Percentiles rank a stretch among this genome's conserved stretches.
These are phyloP conservation scores for Corythornis leucogaster DNA, from an alignment of 2,797 vertebrate species.

Conservation along the genomic window DNA sequence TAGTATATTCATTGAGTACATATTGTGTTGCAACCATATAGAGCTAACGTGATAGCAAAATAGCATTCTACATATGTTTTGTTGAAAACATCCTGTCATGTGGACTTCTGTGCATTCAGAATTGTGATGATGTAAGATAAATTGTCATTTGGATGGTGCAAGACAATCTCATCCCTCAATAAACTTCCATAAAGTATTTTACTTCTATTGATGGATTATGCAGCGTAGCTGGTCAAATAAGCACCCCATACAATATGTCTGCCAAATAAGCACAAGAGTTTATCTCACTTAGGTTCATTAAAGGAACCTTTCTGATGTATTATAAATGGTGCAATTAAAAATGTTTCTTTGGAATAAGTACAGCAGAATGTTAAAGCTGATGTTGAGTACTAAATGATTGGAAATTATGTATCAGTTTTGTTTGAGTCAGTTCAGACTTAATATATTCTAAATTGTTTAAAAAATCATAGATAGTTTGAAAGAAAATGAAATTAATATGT, in stretches of 20 bases:
- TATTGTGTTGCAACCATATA: constrained; percentile 38
- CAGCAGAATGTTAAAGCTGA: constrained; percentile 34
- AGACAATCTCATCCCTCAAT: constrained; percentile 57
- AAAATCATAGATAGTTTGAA: constrained; percentile 33
- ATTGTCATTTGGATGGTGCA: constrained; percentile 25
- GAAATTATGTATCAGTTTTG: constrained; percentile 52
- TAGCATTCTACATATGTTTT: constrained; percentile 1
- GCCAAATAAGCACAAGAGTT: constrained; percentile 56
- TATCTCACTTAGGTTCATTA: constrained; percentile 25
- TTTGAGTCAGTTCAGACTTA: constrained; percentile 38
- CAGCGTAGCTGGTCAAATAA: constrained; percentile 16
- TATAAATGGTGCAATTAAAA: constrained; percentile 49
- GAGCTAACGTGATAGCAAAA: not conserved
- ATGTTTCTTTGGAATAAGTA: constrained; percentile 50
- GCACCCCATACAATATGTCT: not conserved
- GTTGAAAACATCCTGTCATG: constrained; percentile 44
- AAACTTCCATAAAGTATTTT: constrained; percentile 7
- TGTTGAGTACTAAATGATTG: constrained; percentile 41
- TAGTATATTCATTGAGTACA: constrained; percentile 15
- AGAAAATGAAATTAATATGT: constrained; percentile 53
- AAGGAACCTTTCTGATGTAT: constrained; percentile 40
- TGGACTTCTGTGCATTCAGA: constrained; percentile 51
- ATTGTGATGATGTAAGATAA: constrained; percentile 70
- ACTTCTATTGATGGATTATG: constrained; percentile 23
- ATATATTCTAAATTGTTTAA: constrained; percentile 59